Evolutionary conservation across 2,113 vertebrate species (phyloP).

Genomic region (Corynorhinus townsendii): DNA sequence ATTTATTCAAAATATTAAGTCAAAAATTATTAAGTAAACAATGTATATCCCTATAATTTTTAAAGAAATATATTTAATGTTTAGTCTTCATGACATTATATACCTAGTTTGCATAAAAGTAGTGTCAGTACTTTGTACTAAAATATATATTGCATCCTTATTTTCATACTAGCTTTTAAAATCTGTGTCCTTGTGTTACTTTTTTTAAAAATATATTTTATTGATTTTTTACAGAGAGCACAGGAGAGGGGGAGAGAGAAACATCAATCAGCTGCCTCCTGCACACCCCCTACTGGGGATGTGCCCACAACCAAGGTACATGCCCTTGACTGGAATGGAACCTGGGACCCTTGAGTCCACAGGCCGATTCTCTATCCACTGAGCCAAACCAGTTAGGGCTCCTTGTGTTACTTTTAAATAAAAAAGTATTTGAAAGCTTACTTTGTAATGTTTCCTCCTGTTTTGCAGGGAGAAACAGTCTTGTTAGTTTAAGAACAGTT

Average conservation of each 20-base stretch:
- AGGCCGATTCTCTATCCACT: too few relatives aligned
- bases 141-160: background rate
- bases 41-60: background rate
- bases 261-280: too few relatives aligned
- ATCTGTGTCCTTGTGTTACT: background rate
- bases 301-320: too few relatives aligned
- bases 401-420: background rate
- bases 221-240: too few relatives aligned
- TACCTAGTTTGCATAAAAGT: background rate
- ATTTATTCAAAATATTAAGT: background rate
- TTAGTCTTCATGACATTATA: background rate
- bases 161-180: background rate
- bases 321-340: too few relatives aligned
- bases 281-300: too few relatives aligned
- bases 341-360: too few relatives aligned
- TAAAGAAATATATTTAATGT: background rate
- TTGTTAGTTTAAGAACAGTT: background rate
- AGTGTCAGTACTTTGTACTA: background rate
- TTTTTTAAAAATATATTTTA: background rate
- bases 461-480: background rate
- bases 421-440: background rate
- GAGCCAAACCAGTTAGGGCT: too few relatives aligned
- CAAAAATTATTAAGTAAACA: background rate
- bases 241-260: too few relatives aligned
- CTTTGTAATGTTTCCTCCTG: background rate